phyloP scores from a whole-genome alignment of 2,113 vertebrate species.

The Clupea harengus region DNA sequence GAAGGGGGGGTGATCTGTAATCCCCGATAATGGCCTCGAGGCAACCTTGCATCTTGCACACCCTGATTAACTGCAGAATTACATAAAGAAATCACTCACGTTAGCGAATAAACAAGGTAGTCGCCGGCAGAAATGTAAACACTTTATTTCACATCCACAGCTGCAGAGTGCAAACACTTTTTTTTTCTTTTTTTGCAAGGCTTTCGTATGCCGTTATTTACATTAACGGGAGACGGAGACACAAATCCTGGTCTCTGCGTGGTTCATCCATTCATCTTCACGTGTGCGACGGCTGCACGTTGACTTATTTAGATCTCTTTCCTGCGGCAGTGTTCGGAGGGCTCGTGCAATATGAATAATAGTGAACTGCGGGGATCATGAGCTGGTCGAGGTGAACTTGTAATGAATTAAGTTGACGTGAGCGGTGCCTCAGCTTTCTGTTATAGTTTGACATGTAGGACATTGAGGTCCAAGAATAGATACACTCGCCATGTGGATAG shows the following conservation, averaged over 20 bases:
- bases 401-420: not conserved
- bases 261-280: not conserved
- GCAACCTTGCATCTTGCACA: slow-evolving; percentile 41
- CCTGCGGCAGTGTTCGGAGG: not conserved
- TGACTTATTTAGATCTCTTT: not conserved
- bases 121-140: slow-evolving; percentile 34
- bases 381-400: not conserved
- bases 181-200: not conserved
- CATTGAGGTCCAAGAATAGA: not conserved
- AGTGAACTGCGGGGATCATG: not conserved
- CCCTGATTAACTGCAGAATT: slow-evolving; percentile 60
- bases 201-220: not conserved
- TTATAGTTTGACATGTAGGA: not conserved
- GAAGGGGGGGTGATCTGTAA: slow-evolving; percentile 59
- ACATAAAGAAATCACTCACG: slow-evolving; percentile 40
- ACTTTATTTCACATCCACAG: slow-evolving; percentile 11
- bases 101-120: slow-evolving; percentile 28
- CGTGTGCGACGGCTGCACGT: not conserved
- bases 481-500: not conserved
- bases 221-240: not conserved
- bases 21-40: slow-evolving; percentile 49
- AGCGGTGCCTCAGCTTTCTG: not conserved
- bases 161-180: not conserved
- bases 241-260: not conserved
- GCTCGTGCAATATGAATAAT: not conserved